Base-by-base conservation (phyloP, 2,797 vertebrate genomes). In the Molossus molossus region DNA sequence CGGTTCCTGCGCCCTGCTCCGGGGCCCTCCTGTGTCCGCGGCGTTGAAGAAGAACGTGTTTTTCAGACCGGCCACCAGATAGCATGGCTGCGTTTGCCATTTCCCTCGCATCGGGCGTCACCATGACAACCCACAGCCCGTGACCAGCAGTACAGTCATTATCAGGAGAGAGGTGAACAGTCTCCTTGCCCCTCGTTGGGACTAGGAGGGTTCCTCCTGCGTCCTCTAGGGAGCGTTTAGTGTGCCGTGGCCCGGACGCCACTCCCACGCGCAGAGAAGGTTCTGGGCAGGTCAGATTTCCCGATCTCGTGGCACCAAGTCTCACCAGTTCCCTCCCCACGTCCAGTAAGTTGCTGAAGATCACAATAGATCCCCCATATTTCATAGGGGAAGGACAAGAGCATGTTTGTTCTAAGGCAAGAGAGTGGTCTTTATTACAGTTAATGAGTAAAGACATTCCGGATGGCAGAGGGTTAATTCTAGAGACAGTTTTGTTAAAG, bases 71-170 rank as follows among this genome's bases (percentile, higher is more conserved):
- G 40, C 87, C 80, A 48, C 75, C 60, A 2, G 5, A 40, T 69
- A 79, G 73, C 27, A 1, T 50, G 21, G 70, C 57, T 73, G 58
- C 62, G 13, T 23, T 75, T 23, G 20, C 53, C 12, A 17, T 72
- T 91, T 87, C 89, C n/a, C 21, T 62, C 29, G 14, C 45, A 27
- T 89, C 60, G 20, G 55, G 40, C 55, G 57, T 97, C 92, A 81
- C 92, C 95, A 94, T 95, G 93, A 95, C 94, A 96, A 90, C 96
- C 29, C 62, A 55, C 17, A 53, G 55, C 76, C 69, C 33, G 7
- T 27, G 82, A 29, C 67, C 62, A 48, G 83, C 60, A 45, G 69
- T 9, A 6, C 76, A 29, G 37, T 83, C 65, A 53, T 75, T 57
- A 75, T 65, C 27, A 13, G 58, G 53, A 83, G 73, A 72, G 33